Base-by-base conservation (phyloP, 2,113 vertebrate genomes). In the Paedocypris sp. region DNA sequence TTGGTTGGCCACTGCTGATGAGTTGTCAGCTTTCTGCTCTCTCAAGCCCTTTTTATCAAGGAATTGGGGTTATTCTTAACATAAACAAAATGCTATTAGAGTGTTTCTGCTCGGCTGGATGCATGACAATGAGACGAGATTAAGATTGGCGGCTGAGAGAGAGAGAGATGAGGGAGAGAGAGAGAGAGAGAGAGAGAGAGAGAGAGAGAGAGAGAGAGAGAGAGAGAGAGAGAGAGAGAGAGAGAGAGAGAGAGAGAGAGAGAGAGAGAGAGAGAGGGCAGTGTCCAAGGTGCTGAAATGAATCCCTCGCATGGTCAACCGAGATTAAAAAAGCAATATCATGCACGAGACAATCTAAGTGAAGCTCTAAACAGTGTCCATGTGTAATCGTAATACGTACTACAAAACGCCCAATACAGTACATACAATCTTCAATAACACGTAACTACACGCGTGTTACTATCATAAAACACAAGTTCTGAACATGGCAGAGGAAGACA, bases 201-300 rank as follows among this genome's bases (percentile, higher is more conserved):
- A n/a, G 13, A 10, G 15, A 18, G 11, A 29, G 43, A 19, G 31
- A 5, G 29, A 19, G 13, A 3, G 15, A n/a, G 28, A 45, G 16
- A 12, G 43, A 2, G 6, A 15, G 50, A 72, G 71, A 73, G 68
- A 10, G 15, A 18, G 11, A 29, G 43, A 19, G 31, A 5, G 29
- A 19, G 13, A 3, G 15, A n/a, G 28, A 45, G 16, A 12, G 13
- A 10, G 15, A 18, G 11, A 29, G 43, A 19, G 31, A 5, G 29
- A 19, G 13, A 3, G 15, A n/a, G 28, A 45, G 16, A 12, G 43
- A 2, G 6, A 15, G 50, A 72, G 71, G 73, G 68, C 73, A 74
- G 85, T 81, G 82, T 88, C 88, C 89, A 79, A 88, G 89, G 91
- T 91, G 86, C 91, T 94, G 91, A 92, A 88, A 74, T 29, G 13